Evolutionary conservation across 2,113 vertebrate species (phyloP), one percentile per base, ranked within the genome.

Genomic region (Festucalex cinctus): DNA sequence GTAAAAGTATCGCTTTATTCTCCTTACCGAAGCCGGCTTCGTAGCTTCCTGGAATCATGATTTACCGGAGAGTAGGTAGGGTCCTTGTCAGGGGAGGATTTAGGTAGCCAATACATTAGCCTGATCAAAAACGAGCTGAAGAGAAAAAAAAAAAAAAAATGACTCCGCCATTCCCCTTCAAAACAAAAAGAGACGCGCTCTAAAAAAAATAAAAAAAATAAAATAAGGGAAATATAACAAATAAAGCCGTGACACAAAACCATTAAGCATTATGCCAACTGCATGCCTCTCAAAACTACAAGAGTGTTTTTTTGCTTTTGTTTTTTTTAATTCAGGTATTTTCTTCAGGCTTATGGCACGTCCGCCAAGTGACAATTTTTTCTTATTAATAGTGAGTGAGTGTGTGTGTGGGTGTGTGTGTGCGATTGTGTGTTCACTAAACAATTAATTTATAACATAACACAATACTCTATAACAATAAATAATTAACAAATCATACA

Each of bases 21-120:
- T 35, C 20, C 89, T 88, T 69, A 92, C 91, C 90, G 72, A 76
- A 84, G 89, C 92, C 92, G 91, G 92, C 84, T 89, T 70, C 69
- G 81, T 32, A 70, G 83, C 83, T 85, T 87, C 84, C 84, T 86
- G 79, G 71, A 75, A 77, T 69, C 88, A 89, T 89, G 84, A 77
- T 91, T 73, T 58, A 48, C 78, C 51, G 48, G 22, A 65, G 63
- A 12, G 78, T 71, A 68, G 63, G 63, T 66, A 37, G 74, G 82
- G 89, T 87, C 89, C 84, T 57, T 86, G 32, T 6, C 57, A 46
- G 22, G n/a, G 3, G 10, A 1, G 12, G 6, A 14, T 10, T 62
- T 32, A 77, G 83, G 68, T 65, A 9, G 14, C 63, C 63, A 35
- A 65, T 53, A 5, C 26, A 26, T 28, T 13, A 69, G 90, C 92